Percentiles rank a stretch among this genome's conserved stretches.
These are phyloP conservation scores for Mobula birostris DNA, from an alignment of 2,113 vertebrate species.

Conservation along the genomic window DNA sequence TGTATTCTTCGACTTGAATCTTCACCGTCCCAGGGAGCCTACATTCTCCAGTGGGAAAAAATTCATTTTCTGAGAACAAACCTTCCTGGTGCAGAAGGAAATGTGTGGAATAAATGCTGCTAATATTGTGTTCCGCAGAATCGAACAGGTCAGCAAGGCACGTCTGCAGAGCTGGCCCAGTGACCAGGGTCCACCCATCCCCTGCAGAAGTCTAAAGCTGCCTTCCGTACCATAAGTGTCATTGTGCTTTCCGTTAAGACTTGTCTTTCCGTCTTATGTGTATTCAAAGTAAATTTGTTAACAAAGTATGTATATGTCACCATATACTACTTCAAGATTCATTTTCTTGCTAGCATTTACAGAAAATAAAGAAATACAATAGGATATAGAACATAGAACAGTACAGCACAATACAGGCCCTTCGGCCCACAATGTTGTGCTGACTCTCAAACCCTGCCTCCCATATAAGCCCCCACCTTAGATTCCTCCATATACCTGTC, in stretches of 20 bases:
- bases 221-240: neutral
- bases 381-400: too few species aligned
- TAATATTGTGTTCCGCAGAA: accelerated
- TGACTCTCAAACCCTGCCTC: too few species aligned
- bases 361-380: too few species aligned
- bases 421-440: too few species aligned
- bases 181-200: neutral
- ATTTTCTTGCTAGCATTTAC: too few species aligned
- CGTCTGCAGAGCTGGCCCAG: neutral
- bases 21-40: too few species aligned
- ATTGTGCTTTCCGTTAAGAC: neutral
- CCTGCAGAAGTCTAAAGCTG: neutral
- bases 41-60: neutral
- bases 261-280: neutral
- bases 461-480: too few species aligned
- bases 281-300: neutral
- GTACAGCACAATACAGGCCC: too few species aligned
- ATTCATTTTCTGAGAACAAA: neutral
- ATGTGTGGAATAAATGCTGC: too few species aligned
- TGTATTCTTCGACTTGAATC: neutral
- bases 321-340: too few species aligned
- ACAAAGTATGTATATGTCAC: too few species aligned
- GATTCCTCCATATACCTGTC: too few species aligned
- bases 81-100: neutral
- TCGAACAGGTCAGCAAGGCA: neutral